phyloP scores from a whole-genome alignment of 2,797 vertebrate species.

The Trematomus bernacchii region DNA sequence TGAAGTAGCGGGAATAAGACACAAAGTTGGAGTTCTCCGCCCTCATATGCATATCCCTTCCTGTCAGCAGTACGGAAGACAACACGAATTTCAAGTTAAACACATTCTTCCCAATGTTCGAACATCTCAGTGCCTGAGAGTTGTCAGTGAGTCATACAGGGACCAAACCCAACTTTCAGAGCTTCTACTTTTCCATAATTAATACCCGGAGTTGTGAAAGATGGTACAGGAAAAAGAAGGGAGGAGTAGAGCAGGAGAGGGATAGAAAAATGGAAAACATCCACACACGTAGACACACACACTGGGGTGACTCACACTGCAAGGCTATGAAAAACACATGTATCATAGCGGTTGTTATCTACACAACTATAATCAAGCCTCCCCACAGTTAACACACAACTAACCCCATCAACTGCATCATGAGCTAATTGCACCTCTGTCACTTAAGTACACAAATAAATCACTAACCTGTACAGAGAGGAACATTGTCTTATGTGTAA shows the following conservation, averaged over 20 bases:
- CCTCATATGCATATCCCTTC: constrained; percentile 33
- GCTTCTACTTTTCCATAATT: constrained; percentile 56
- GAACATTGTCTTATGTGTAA: not conserved
- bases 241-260: constrained; percentile 10
- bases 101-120: constrained; percentile 2
- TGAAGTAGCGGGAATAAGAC: constrained; percentile 31
- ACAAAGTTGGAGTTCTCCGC: constrained; percentile 9
- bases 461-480: not conserved
- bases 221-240: constrained; percentile 24
- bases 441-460: constrained; percentile 8
- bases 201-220: constrained; percentile 39
- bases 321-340: constrained; percentile 38
- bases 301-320: constrained; percentile 55
- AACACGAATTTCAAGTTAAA: constrained; percentile 48
- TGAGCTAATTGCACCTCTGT: constrained; percentile 17
- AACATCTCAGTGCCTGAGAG: constrained; percentile 10
- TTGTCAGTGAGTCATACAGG: constrained; percentile 49
- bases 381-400: constrained; percentile 12
- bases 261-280: constrained; percentile 2
- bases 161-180: constrained; percentile 30
- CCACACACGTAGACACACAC: constrained; percentile 4
- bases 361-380: constrained; percentile 48
- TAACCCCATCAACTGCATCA: constrained; percentile 18
- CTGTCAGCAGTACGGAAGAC: constrained; percentile 26
- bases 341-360: constrained; percentile 34